Evolutionary conservation across 2,797 vertebrate species (phyloP), one percentile per base, ranked within the genome.

Genomic region (Bucorvus abyssinicus): DNA sequence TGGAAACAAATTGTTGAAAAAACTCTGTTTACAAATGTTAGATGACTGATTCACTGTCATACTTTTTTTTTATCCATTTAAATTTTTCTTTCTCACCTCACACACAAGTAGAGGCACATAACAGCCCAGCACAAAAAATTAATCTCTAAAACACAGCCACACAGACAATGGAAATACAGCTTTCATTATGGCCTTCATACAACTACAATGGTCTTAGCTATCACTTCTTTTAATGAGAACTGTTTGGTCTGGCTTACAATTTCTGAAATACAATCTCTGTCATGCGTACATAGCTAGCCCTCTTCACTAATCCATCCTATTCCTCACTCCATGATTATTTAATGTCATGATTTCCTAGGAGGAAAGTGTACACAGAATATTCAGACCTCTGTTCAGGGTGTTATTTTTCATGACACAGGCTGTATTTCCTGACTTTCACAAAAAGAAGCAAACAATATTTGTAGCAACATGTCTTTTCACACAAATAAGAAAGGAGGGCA

Each of bases 81-180:
- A 56, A 11, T 56, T 75, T 84, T 76, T 65, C 12, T 55, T 71
- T 59, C 29, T 77, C n/a, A n/a, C n/a, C 30, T 94, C n/a, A 53
- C 15, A 60, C 10, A 14, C 20, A n/a, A 47, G n/a, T 14, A 90
- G 47, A 24, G 11, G 42, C 9, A 34, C 2, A 2, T 36, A 89
- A 59, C 14, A 59, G 4, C 16, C n/a, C 6, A 67, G 19, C 6
- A 53, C 13, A 65, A 80, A 42, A 45, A 45, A n/a, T 0, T 36
- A 42, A 34, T 2, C 34, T 85, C 27, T 84, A 40, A 75, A 86
- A 56, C 49, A 80, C 23, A 90, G 15, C 6, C 30, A 52, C 14
- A 30, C 0, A 0, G 24, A 38, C 29, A 60, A 42, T 1, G 0
- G 36, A 92, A 94, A 49, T 40, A 36, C 14, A 73, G 7, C 12